These are phyloP conservation scores for Beris morrisii DNA, from an alignment of 2,888 invertebrate species.

Conservation along the genomic window DNA sequence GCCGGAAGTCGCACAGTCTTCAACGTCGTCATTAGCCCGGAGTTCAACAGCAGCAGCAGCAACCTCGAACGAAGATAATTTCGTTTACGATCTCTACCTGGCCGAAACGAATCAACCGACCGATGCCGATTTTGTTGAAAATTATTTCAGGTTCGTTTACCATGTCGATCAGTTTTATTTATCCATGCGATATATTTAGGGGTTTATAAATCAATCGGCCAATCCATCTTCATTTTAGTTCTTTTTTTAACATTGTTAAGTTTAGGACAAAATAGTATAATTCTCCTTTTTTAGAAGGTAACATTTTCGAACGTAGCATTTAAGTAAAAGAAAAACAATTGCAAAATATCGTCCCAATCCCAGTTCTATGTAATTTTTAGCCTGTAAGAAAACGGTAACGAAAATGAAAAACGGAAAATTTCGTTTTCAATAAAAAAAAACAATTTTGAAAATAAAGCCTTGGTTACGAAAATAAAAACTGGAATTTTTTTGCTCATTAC, in stretches of 20 bases:
- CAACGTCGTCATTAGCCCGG: not conserved
- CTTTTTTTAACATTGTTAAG: not conserved
- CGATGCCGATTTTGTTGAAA: conserved; percentile 48
- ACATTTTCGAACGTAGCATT: too few species aligned
- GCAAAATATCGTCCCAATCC: too few species aligned
- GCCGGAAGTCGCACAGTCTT: not conserved
- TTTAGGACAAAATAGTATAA: too few species aligned
- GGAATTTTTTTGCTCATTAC: not conserved
- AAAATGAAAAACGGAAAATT: too few species aligned
- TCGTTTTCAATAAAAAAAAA: not conserved
- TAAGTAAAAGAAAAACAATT: too few species aligned
- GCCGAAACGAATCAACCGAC: conserved; percentile 56
- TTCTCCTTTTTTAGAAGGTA: too few species aligned
- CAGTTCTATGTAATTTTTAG: conserved; percentile 1
- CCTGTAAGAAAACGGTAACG: too few species aligned
- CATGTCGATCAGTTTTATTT: conserved; percentile 49
- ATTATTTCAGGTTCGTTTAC: conserved; percentile 53
- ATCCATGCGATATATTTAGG: conserved; percentile 36
- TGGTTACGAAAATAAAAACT: conserved; percentile 2
- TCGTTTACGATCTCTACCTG: conserved; percentile 68
- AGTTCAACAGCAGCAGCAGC: not conserved
- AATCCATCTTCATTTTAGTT: not conserved
- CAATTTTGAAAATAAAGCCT: conserved; percentile 31
- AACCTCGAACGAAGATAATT: conserved; percentile 49
- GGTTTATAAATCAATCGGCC: not conserved